Base-by-base conservation (phyloP, 2,888 invertebrate species). In the Dasypolia templi region DNA sequence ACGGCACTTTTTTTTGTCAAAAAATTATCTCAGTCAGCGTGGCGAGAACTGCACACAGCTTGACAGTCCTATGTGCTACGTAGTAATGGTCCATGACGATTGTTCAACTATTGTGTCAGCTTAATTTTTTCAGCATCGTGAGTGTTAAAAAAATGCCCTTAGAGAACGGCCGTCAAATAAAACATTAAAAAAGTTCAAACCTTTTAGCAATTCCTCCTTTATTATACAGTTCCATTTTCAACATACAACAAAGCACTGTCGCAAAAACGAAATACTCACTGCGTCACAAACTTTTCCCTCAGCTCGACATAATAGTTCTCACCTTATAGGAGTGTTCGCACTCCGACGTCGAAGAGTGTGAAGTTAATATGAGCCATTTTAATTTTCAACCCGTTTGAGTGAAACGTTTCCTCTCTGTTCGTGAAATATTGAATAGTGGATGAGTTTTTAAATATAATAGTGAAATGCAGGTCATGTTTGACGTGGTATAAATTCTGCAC, bases 251-350 rank as follows among this genome's bases (percentile, higher is more conserved):
- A 49, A 68, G 11, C 17, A 32, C n/a, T 19, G 49, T 14, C 39
- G 35, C 29, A 61, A 53, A 42, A 26, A 56, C 62, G 42, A 51
- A 80, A 19, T 51, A 51, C 29, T 51, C 35, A 14, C 35, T 49
- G 17, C 11, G 17, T 32, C 39, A 61, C 49, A 56, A 6, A 42
- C 19, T 39, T 32, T 59, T 26, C 26, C n/a, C 56, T n/a, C 12
- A 35, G 17, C 42, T 55, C 46, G 12, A 19, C 61, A 58, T 77
- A 77, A 77, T 82, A 67, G 68, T 82, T 82, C 55, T 56, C 67
- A 67, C 77, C 61, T 77, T 56, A 76, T 49, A 65, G n/a, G 32
- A 66, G 59, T 14, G 12, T 29, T 82, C 61, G 53, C 32, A 53
- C 53, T 53, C n/a, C n/a, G 9, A 65, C 44, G 14, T 77, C 61